Base-by-base conservation (phyloP, 2,888 invertebrate genomes). In the Hetaerina titia region DNA sequence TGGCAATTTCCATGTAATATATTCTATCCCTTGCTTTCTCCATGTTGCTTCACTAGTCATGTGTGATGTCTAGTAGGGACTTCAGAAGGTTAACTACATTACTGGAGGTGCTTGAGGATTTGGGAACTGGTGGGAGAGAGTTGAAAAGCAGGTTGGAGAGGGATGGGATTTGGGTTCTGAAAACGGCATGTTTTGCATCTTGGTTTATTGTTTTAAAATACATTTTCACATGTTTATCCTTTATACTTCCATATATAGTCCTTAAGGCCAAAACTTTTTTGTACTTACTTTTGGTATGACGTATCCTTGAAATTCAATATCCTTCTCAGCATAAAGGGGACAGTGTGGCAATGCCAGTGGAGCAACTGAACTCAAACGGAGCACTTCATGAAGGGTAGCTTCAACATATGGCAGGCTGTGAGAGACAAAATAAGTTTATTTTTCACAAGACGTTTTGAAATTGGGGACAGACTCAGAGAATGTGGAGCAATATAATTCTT, bases 321-420 rank as follows among this genome's bases (percentile, higher is more conserved):
- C 94, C 63, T 95, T 89, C 22, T 89, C 88, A 64, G 45, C 60
- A 89, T 19, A 45, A 1, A 88, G 56, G 13, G 64, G 60, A 19
- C 69, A 22, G 89, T 89, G 87, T 69, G 96, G 96, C 95, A 95
- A 95, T 95, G 95, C 95, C 60, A 57, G 95, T 56, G 95, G 96
- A 64, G 96, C 95, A 57, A 96, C 95, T 57, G 95, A 95, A 9
- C 96, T 96, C 31, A 95, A 95, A 58, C 96, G 95, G 69, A 96
- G 95, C 5, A 96, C 95, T 95, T 96, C 96, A 94, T 96, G 95
- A 88, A 96, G 95, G n/a, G 96, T 96, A 15, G 96, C 96, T 45
- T 96, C 96, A n/a, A 96, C 89, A 90, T 96, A 95, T 45, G 95
- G 95, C n/a, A 95, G 74, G 17, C 95, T 95, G 64, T 88, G 17